A percentile compares a stretch with the other conserved stretches of the same genome.
Evolutionary conservation across 1,140 invertebrate species (phyloP).

Genomic region (Polyergus mexicanus): DNA sequence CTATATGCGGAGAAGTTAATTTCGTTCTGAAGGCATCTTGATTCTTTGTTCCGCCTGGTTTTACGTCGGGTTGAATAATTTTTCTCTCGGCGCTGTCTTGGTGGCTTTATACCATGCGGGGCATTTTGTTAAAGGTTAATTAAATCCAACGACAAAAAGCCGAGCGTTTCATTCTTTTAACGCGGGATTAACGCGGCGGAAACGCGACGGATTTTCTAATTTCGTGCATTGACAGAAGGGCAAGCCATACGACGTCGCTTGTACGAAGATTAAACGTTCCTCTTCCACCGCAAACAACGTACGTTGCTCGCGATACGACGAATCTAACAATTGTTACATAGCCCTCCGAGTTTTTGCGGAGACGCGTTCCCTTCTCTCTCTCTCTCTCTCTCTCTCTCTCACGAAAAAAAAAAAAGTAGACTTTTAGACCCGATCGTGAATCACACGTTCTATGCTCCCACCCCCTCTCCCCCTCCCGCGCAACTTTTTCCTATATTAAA

Average conservation of each 20-base stretch:
- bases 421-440: neutral
- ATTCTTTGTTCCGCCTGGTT: slow-evolving; percentile 56
- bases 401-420: too few species aligned
- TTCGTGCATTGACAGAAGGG: slow-evolving; percentile 61
- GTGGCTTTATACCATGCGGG: slow-evolving; percentile 52
- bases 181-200: slow-evolving; percentile 58
- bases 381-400: too few species aligned
- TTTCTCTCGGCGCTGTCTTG: slow-evolving; percentile 58
- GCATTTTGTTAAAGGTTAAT: slow-evolving; percentile 64
- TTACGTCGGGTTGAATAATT: slow-evolving; percentile 59
- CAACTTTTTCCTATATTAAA: neutral
- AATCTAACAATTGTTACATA: slow-evolving; percentile 7
- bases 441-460: neutral
- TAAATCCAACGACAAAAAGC: slow-evolving; percentile 64
- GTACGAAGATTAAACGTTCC: slow-evolving; percentile 58
- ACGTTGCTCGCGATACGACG: slow-evolving; percentile 19
- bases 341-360: neutral
- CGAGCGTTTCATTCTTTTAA: slow-evolving; percentile 60
- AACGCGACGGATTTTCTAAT: slow-evolving; percentile 59
- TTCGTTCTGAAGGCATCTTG: slow-evolving; percentile 59
- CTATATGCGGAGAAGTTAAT: slow-evolving; percentile 65
- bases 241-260: slow-evolving; percentile 22
- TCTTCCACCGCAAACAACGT: slow-evolving; percentile 54
- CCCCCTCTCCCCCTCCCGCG: too few species aligned
- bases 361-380: neutral